These are phyloP conservation scores for Leptodirus hochenwartii DNA, from an alignment of 2,888 invertebrate species.

Conservation along the genomic window DNA sequence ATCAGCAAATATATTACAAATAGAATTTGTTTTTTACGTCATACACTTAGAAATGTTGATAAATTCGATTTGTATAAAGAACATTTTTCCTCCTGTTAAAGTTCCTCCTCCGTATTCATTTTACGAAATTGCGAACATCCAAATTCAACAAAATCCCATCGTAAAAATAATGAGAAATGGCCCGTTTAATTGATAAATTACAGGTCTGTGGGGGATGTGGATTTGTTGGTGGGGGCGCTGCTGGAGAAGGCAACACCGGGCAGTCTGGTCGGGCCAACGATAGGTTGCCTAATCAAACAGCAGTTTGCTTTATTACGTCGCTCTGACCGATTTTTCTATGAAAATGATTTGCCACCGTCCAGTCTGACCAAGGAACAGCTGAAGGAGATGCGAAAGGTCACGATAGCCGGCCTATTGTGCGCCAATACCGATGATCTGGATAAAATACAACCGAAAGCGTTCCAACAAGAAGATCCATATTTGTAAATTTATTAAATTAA, in stretches of 20 bases:
- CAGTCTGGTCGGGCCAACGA: constrained; percentile 71
- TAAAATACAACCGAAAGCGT: constrained; percentile 69
- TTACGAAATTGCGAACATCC: no score
- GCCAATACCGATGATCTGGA: constrained; percentile 48
- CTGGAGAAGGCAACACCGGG: constrained; percentile 65
- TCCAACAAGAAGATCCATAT: constrained; percentile 70
- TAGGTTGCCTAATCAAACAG: constrained; percentile 66
- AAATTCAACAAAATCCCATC: no score
- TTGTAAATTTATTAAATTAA: constrained; percentile 38
- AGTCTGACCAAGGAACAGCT: constrained; percentile 61
- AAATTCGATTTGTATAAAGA: constrained; percentile 9
- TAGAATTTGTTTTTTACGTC: constrained; percentile 7
- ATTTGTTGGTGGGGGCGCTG: constrained; percentile 67
- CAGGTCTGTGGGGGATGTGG: constrained; percentile 57
- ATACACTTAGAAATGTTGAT: constrained; percentile 3
- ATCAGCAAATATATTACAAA: no score
- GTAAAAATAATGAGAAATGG: no score
- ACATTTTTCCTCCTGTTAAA: no score
- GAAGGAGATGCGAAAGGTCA: constrained; percentile 61
- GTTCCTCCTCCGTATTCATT: no score
- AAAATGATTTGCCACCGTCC: constrained; percentile 82
- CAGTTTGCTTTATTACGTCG: constrained; percentile 70
- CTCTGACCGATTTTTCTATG: constrained; percentile 90
- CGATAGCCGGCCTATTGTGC: constrained; percentile 64
- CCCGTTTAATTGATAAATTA: no score